Conservation (phyloP, 2,888 invertebrate genomes). For the Cephus nigrinus region DNA sequence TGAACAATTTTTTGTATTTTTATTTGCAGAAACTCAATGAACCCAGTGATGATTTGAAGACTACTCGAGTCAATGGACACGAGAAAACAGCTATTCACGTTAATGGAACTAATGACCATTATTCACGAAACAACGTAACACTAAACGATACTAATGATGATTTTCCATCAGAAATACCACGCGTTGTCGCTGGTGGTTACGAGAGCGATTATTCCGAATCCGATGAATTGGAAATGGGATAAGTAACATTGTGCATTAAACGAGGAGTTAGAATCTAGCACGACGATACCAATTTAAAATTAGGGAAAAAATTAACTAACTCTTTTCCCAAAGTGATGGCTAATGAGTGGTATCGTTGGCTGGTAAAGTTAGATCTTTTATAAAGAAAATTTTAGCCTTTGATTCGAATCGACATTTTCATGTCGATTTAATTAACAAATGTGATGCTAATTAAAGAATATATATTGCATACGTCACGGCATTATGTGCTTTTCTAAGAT, state of each 20-base stretch:
- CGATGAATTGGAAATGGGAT: slow-evolving; percentile 34
- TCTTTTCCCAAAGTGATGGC: neutral
- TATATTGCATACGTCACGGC: neutral
- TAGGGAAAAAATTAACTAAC: neutral
- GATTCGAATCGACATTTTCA: neutral
- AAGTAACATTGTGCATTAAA: neutral
- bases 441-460: neutral
- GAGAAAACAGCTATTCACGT: neutral
- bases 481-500: neutral
- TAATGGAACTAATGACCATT: neutral
- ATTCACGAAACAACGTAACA: neutral
- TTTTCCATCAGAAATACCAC: neutral
- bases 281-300: neutral
- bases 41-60: neutral
- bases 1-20: neutral
- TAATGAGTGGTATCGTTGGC: neutral
- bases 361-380: neutral
- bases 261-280: neutral
- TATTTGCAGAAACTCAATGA: neutral
- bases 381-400: neutral
- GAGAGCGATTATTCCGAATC: slow-evolving; percentile 43
- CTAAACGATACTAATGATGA: neutral
- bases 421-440: neutral
- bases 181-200: slow-evolving; percentile 40
- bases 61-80: neutral